These are phyloP conservation scores for Protosalanx chinensis DNA, from an alignment of 2,797 vertebrate genomes.

Conservation along the genomic window DNA sequence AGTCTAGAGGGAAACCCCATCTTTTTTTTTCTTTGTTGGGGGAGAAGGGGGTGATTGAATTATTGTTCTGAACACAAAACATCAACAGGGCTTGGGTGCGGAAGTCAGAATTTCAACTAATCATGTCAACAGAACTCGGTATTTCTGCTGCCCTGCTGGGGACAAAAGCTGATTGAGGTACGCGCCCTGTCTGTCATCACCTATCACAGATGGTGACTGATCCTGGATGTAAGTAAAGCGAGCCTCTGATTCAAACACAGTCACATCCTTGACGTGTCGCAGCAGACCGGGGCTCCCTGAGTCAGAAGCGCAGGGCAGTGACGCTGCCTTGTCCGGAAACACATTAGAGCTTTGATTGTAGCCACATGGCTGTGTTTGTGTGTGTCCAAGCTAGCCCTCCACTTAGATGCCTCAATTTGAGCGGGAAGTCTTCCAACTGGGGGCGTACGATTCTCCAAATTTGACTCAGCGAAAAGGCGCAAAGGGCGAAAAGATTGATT, in stretches of 20 bases:
- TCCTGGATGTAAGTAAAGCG: background rate
- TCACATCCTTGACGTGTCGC: conserved; percentile 9
- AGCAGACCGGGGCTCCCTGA: conserved; percentile 6
- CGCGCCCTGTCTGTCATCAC: background rate
- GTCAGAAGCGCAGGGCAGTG: conserved; percentile 3
- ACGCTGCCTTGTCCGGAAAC: background rate
- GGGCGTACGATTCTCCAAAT: conserved; percentile 36
- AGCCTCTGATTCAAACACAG: conserved; percentile 18
- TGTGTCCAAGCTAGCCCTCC: conserved; percentile 4
- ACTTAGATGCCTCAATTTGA: conserved; percentile 42
- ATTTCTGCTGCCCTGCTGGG: background rate
- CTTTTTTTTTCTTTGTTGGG: too few relatives aligned
- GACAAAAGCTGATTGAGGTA: background rate
- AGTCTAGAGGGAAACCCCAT: too few relatives aligned
- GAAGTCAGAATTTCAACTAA: background rate
- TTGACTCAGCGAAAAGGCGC: conserved; percentile 21
- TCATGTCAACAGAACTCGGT: too few relatives aligned
- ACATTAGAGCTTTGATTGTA: conserved; percentile 39
- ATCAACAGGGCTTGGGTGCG: too few relatives aligned
- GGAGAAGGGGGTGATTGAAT: background rate
- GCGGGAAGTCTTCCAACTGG: conserved; percentile 30
- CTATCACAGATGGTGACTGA: background rate
- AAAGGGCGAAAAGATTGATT: conserved; percentile 42
- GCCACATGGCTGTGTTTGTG: conserved; percentile 22
- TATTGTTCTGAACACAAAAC: too few relatives aligned